Evolutionary conservation across 2,797 vertebrate genomes (phyloP), one percentile per base, ranked within the genome.

Genomic region (Sylvia borin): DNA sequence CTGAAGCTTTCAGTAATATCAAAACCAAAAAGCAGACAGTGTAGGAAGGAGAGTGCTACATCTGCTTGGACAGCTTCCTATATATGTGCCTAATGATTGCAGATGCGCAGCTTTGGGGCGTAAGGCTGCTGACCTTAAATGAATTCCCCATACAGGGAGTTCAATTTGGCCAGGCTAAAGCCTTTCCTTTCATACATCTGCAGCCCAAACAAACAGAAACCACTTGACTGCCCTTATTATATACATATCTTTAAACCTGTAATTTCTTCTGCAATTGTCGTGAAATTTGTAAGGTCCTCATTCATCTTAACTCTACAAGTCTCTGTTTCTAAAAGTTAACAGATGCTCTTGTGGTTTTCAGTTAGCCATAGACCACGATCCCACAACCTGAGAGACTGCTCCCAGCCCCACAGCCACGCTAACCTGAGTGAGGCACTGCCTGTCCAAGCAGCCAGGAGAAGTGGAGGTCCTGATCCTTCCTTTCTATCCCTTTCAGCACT

Each of bases 31-130:
- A 40, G 64, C 82, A 91, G 92, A 92, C 87, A 36, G 91, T 0
- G 34, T 93, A 90, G 92, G 92, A 94, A 85, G 81, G 61, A 89
- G 24, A 45, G 45, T 47, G 79, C 51, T 38, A 61, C 60, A 90
- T 92, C 79, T 93, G 75, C 79, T 43, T 88, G 94, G 90, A 45
- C 29, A 66, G 68, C 65, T 93, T 83, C 89, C 78, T 72, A 45
- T 57, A 11, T 21, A 10, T 0, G 24, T 43, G 47, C 55, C 76
- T 43, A 53, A 40, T 40, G 68, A 72, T 6, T 75, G 83, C 40
- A 88, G 83, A 84, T 22, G 22, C 7, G 45, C 54, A 81, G 78
- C 43, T 78, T 27, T 40, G 50, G 45, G 55, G 25, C 2, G 1
- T 51, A 77, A 83, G 67, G 61, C 58, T 75, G 78, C 66, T 91